Evolutionary conservation across 2,888 invertebrate genomes (phyloP).

Genomic region (Drosophila nigritarsus): DNA sequence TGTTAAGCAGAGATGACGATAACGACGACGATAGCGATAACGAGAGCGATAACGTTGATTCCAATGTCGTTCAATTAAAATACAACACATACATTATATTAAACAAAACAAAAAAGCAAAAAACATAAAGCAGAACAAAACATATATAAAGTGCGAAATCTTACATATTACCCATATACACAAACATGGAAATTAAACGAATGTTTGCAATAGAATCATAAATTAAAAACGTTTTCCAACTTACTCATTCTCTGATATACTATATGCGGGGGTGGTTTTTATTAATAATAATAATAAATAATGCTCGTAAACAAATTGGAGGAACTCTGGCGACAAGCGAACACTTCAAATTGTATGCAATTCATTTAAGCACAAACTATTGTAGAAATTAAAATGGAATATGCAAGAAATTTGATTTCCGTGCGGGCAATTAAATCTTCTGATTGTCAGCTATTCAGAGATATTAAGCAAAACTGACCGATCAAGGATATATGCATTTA

Average conservation of each 20-base stretch:
- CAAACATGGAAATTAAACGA: conserved; percentile 71
- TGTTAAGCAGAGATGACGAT: conserved; percentile 86
- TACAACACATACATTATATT: conserved; percentile 52
- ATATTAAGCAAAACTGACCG: background rate
- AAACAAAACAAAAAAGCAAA: conserved; percentile 34
- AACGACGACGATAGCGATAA: conserved; percentile 11
- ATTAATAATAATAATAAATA: background rate
- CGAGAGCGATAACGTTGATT: conserved; percentile 10
- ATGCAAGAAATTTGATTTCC: background rate
- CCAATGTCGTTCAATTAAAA: conserved; percentile 52
- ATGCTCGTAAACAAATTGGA: background rate
- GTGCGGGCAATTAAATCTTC: too few species aligned
- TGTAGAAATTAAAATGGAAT: background rate
- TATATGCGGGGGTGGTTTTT: background rate
- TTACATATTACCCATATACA: conserved; percentile 72
- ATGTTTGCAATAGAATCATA: conserved; percentile 80
- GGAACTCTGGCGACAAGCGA: background rate
- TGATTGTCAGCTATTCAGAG: background rate
- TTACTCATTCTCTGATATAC: conserved; percentile 1
- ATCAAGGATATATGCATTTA: background rate
- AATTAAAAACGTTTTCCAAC: conserved; percentile 32
- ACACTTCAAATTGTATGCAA: background rate
- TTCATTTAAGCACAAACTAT: background rate
- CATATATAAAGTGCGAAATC: conserved; percentile 43
- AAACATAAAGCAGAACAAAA: conserved; percentile 30